Evolutionary conservation across 2,888 invertebrate species (phyloP).

Genomic region (Lymantria dispar): DNA sequence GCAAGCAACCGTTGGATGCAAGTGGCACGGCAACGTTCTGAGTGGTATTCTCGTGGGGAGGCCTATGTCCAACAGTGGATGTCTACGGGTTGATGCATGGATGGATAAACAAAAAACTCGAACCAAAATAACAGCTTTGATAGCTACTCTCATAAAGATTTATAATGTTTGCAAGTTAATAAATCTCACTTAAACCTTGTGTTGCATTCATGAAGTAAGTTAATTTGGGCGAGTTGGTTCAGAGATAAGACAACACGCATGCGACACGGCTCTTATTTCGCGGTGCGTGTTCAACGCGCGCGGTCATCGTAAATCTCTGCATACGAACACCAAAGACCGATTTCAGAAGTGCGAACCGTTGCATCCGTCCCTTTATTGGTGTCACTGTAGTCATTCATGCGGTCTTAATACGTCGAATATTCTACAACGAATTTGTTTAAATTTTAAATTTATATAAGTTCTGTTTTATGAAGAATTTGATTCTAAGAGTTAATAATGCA

Average conservation of each 20-base stretch:
- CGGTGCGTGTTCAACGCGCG: constrained; percentile 56
- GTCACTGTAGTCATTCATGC: constrained; percentile 24
- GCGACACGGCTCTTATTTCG: constrained; percentile 45
- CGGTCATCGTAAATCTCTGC: constrained; percentile 61
- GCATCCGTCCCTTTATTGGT: constrained; percentile 25
- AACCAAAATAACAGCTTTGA: too few relatives aligned
- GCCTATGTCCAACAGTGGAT: too few relatives aligned
- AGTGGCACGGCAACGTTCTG: too few relatives aligned
- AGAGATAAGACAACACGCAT: constrained; percentile 67
- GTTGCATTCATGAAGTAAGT: constrained; percentile 67
- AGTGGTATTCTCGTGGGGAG: too few relatives aligned
- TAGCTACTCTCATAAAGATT: not conserved
- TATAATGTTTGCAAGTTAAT: constrained; percentile 14
- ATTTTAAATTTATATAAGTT: too few relatives aligned
- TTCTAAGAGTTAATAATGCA: too few relatives aligned
- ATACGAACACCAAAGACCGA: constrained; percentile 28
- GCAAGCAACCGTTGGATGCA: too few relatives aligned
- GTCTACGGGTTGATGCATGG: too few relatives aligned
- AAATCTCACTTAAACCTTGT: constrained; percentile 50
- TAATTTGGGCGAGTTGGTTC: constrained; percentile 58
- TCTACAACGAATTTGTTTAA: not conserved
- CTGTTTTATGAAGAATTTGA: too few relatives aligned
- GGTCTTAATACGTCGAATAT: constrained; percentile 14
- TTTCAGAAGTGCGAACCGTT: constrained; percentile 36
- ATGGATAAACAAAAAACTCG: too few relatives aligned